phyloP scores from a whole-genome alignment of 2,113 vertebrate species.

The Columba livia region DNA sequence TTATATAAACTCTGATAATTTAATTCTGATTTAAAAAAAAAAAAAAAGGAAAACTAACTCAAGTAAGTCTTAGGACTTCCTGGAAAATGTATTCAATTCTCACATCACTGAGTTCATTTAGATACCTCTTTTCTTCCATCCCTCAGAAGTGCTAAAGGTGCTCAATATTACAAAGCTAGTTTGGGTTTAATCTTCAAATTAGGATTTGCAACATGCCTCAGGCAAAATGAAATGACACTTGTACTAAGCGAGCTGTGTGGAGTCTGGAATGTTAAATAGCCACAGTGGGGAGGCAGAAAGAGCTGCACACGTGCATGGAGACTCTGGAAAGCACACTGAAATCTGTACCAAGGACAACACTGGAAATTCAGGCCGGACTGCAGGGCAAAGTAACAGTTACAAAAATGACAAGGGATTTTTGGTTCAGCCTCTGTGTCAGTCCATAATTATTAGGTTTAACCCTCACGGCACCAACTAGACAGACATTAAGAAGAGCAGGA shows the following conservation, averaged over 20 bases:
- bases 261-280: background rate
- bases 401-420: background rate
- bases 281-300: background rate
- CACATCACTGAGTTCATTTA: background rate
- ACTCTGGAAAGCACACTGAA: background rate
- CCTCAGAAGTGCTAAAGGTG: background rate
- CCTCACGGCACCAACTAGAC: background rate
- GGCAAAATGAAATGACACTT: background rate
- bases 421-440: background rate
- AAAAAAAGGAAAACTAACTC: background rate
- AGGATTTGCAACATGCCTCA: background rate
- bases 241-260: background rate
- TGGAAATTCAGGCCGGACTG: background rate
- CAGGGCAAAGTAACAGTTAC: background rate
- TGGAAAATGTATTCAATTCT: background rate
- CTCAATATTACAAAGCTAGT: background rate
- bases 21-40: background rate
- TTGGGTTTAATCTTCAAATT: background rate
- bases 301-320: rapidly evolving
- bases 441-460: background rate
- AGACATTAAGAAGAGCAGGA: background rate
- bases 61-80: background rate
- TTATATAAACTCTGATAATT: background rate
- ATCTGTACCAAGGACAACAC: background rate
- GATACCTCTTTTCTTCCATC: background rate